Evolutionary conservation across 2,113 vertebrate species (phyloP).

Genomic region (Rafetus swinhoei): DNA sequence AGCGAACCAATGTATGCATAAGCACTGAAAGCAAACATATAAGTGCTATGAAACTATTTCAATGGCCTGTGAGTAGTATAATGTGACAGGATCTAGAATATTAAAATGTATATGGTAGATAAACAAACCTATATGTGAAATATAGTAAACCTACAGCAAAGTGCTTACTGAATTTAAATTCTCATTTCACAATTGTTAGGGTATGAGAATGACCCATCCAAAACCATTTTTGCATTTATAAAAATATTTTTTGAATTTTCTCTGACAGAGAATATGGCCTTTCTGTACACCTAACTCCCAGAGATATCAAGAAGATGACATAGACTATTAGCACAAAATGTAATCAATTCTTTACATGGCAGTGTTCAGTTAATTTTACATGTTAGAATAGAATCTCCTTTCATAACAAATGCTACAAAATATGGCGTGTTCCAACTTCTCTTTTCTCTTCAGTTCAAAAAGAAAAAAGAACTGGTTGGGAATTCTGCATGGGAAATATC

Average conservation of each 20-base stretch:
- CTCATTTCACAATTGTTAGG: conserved; percentile 36
- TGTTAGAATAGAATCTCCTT: conserved; percentile 10
- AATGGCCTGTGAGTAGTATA: background rate
- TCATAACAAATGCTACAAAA: background rate
- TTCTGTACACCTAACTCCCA: background rate
- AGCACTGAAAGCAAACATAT: background rate
- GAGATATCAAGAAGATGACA: conserved; percentile 25
- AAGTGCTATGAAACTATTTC: conserved; percentile 2
- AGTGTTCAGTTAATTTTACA: conserved; percentile 37
- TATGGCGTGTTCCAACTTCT: background rate
- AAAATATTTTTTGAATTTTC: conserved; percentile 39
- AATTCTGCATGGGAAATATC: background rate
- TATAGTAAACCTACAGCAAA: background rate
- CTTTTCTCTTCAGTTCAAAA: background rate
- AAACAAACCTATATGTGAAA: background rate
- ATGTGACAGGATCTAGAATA: background rate
- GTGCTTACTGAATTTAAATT: background rate
- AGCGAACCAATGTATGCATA: background rate
- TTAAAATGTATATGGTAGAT: background rate
- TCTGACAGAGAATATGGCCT: conserved; percentile 40
- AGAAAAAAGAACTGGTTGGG: background rate
- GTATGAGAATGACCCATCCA: conserved; percentile 26
- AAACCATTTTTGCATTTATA: background rate
- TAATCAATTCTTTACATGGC: conserved; percentile 30
- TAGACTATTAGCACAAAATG: conserved; percentile 38